phyloP scores from a whole-genome alignment of 2,888 invertebrate genomes.

The Melieria omissa region DNA sequence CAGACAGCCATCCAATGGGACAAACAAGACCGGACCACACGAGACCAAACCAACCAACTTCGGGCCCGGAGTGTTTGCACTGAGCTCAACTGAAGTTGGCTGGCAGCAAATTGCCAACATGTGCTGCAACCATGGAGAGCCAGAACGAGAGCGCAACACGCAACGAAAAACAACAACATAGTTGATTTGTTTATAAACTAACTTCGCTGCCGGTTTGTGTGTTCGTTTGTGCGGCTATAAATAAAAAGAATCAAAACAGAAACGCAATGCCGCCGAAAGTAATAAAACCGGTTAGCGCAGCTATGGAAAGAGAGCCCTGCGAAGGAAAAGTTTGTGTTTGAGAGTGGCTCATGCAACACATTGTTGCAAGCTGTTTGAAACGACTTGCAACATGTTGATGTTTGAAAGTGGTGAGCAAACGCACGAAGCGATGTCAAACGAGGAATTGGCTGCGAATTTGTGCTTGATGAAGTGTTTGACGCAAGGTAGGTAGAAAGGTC shows the following conservation, averaged over 20 bases:
- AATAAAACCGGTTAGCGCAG: slow-evolving; percentile 15
- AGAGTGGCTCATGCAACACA: too few species aligned
- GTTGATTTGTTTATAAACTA: neutral
- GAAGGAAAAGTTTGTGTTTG: too few species aligned
- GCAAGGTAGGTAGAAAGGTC: too few species aligned
- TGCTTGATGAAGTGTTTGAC: too few species aligned
- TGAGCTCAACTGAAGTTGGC: neutral
- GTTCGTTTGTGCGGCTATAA: slow-evolving; percentile 2
- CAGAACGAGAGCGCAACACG: neutral
- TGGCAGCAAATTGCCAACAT: neutral
- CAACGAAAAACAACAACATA: neutral
- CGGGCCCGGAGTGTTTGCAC: slow-evolving; percentile 8
- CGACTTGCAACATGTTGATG: too few species aligned
- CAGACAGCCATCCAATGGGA: neutral
- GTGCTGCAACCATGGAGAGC: slow-evolving; percentile 18
- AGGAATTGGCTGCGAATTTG: too few species aligned
- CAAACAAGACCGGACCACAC: slow-evolving; percentile 21
- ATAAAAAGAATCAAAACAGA: slow-evolving; percentile 30
- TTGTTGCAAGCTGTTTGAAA: too few species aligned
- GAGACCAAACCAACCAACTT: slow-evolving; percentile 22
- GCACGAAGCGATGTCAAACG: too few species aligned
- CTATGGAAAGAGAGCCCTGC: too few species aligned
- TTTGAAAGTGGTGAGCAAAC: too few species aligned
- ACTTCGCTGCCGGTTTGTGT: neutral
- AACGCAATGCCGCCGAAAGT: slow-evolving; percentile 21